Evolutionary conservation across 2,888 invertebrate genomes (phyloP).

Genomic region (Megastigmus dorsalis): DNA sequence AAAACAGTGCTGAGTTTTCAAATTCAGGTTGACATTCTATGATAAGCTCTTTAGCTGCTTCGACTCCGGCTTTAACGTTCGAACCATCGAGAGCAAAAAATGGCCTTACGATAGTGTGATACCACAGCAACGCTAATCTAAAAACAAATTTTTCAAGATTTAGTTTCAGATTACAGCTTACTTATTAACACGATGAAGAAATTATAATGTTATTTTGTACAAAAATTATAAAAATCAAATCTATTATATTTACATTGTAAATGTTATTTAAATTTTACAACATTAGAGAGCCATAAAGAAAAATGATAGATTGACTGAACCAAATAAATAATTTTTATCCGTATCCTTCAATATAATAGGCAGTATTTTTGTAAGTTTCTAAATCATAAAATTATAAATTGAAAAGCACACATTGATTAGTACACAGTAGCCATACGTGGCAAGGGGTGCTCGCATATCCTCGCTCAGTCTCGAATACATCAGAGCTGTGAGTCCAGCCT

Average conservation of each 20-base stretch:
- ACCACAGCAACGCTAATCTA: slow-evolving; percentile 77
- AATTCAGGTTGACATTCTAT: slow-evolving; percentile 77
- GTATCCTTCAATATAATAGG: no score
- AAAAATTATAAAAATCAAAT: no score
- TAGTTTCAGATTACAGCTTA: neutral
- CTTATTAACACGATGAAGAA: no score
- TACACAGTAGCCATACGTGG: slow-evolving; percentile 77
- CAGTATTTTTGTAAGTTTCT: no score
- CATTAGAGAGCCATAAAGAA: no score
- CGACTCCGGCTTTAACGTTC: slow-evolving; percentile 78
- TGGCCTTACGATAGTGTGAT: slow-evolving; percentile 82
- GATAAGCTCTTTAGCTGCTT: slow-evolving; percentile 76
- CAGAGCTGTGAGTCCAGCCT: slow-evolving; percentile 78
- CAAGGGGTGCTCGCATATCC: slow-evolving; percentile 82
- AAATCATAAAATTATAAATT: no score
- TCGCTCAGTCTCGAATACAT: slow-evolving; percentile 79
- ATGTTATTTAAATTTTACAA: no score
- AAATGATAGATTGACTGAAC: no score
- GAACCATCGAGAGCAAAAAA: slow-evolving; percentile 81
- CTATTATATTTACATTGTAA: no score
- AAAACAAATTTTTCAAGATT: neutral
- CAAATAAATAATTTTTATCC: no score
- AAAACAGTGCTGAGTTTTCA: slow-evolving; percentile 79
- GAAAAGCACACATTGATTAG: no score
- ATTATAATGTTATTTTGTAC: neutral